Percentiles rank a stretch among this genome's conserved stretches.
These are phyloP conservation scores for Petrocephalus microphthalmus DNA, from an alignment of 2,113 vertebrate genomes.

Conservation along the genomic window DNA sequence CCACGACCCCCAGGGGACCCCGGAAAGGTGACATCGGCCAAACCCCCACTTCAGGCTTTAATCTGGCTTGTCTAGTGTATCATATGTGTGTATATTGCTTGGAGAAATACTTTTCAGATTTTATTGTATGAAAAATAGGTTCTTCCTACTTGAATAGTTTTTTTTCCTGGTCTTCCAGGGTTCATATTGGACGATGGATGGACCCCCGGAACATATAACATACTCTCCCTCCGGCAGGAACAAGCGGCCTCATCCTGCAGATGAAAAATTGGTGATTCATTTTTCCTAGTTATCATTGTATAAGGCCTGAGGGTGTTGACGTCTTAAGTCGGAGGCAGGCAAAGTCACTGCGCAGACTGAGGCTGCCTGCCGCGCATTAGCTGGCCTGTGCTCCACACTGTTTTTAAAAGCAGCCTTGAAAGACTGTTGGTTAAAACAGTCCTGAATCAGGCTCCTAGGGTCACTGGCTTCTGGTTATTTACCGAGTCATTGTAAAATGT, in stretches of 20 bases:
- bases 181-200: slow-evolving; percentile 95
- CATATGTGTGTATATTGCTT: neutral
- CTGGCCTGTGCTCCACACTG: neutral
- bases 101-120: neutral
- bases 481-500: neutral
- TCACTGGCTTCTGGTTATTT: neutral
- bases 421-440: neutral
- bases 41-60: neutral
- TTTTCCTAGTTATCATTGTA: slow-evolving; percentile 25
- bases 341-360: neutral
- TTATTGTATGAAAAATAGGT: neutral
- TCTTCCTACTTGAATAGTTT: neutral
- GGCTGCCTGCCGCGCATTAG: neutral
- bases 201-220: slow-evolving; percentile 64
- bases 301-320: neutral
- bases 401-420: neutral
- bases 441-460: neutral
- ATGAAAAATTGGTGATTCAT: slow-evolving; percentile 59
- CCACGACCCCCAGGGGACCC: slow-evolving; percentile 89
- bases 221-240: slow-evolving; percentile 57
- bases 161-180: slow-evolving; percentile 62
- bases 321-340: neutral
- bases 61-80: neutral
- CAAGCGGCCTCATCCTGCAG: slow-evolving; percentile 79
- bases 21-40: slow-evolving; percentile 74